phyloP scores from a whole-genome alignment of 2,113 vertebrate species.

The Cromileptes altivelis region DNA sequence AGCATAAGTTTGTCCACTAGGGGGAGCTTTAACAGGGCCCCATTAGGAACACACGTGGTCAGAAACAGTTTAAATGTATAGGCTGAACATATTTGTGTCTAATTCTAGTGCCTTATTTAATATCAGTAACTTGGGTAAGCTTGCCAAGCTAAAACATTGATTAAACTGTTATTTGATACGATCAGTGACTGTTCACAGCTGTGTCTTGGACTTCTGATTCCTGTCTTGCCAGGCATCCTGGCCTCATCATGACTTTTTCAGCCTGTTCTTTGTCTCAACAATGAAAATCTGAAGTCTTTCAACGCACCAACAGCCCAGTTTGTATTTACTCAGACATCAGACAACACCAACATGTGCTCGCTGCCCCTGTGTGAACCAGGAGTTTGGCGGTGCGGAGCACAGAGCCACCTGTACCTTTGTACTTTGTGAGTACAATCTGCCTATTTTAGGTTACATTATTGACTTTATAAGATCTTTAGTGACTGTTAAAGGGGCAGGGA shows the following conservation, averaged over 20 bases:
- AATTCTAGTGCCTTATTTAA: not conserved
- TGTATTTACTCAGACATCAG: conserved; percentile 76
- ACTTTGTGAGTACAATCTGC: not conserved
- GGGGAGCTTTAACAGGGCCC: conserved; percentile 40
- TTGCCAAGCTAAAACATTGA: not conserved
- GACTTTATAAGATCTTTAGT: not conserved
- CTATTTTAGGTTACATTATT: no score
- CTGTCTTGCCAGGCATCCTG: not conserved
- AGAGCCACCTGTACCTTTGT: not conserved
- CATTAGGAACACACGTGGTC: no score
- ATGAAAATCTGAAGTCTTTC: not conserved
- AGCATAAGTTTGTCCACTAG: conserved; percentile 44
- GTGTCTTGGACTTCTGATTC: not conserved
- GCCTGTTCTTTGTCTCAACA: conserved; percentile 31
- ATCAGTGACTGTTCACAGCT: not conserved
- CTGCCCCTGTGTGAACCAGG: conserved; percentile 50
- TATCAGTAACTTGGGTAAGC: not conserved
- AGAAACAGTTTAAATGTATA: not conserved
- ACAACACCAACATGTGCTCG: conserved; percentile 56
- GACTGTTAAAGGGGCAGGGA: no score
- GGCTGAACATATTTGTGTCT: not conserved
- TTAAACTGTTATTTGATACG: not conserved
- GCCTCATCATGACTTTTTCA: not conserved
- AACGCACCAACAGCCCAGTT: conserved; percentile 37
- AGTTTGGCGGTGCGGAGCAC: not conserved